phyloP scores from a whole-genome alignment of 2,888 invertebrate genomes.

The Rhopalosiphum nymphaeae region DNA sequence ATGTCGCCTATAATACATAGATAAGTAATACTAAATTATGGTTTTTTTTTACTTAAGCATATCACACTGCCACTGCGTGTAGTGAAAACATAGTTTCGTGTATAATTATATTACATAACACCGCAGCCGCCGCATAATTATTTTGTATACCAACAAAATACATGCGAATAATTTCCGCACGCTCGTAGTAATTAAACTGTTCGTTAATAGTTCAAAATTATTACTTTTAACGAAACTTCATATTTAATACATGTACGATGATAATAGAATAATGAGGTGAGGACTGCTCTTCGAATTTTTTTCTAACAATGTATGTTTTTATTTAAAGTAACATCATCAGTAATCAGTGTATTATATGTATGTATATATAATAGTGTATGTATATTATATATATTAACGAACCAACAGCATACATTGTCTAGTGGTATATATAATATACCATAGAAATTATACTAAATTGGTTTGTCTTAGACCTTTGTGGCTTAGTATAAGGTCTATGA shows the following conservation, averaged over 20 bases:
- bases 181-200: constrained; percentile 48
- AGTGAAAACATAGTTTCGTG: constrained; percentile 18
- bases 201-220: constrained; percentile 18
- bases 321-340: constrained; percentile 31
- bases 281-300: constrained; percentile 29
- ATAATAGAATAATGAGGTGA: background rate
- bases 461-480: background rate
- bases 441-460: constrained; percentile 1
- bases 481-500: background rate
- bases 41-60: constrained; percentile 17
- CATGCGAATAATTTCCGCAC: constrained; percentile 45
- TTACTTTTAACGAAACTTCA: constrained; percentile 8
- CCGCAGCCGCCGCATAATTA: constrained; percentile 16
- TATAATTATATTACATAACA: constrained; percentile 37
- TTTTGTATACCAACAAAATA: background rate
- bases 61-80: constrained; percentile 35
- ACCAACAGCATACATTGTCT: background rate
- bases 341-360: constrained; percentile 10
- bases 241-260: background rate
- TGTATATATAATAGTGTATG: background rate
- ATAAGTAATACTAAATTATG: constrained; percentile 4
- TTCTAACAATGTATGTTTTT: constrained; percentile 39
- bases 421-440: background rate
- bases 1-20: constrained; percentile 31
- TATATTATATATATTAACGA: constrained; percentile 37